Base-by-base conservation (phyloP, 2,888 invertebrate species). In the Himalopsyche anomala region DNA sequence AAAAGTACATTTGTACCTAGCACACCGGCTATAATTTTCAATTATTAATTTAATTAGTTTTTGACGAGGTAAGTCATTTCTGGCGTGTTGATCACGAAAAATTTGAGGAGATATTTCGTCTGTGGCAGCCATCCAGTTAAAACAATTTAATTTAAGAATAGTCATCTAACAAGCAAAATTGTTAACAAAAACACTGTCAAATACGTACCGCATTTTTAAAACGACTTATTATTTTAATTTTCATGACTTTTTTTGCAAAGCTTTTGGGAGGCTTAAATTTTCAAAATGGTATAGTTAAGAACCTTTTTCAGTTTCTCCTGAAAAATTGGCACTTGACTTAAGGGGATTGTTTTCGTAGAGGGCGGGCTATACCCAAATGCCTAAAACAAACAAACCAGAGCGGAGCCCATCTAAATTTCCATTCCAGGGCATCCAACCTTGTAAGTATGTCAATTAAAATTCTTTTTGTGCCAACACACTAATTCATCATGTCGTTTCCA, bases 291-390 rank as follows among this genome's bases (percentile, higher is more conserved):
- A 38, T 36, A 74, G 74, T 36, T 15, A 15, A 51, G 19, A 74
- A 74, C 74, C 74, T 74, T 74, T 74, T 74, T 38, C 74, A 74
- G 19, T 74, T 74, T 15, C 12, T 74, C 38, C 38, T 74, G 74
- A 74, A 74, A 74, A 74, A 74, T 38, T 74, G 74, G 74, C 74
- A 74, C 74, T 74, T 74, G 74, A 74, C 74, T 74, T 74, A 74
- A 36, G 74, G 74, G 74, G 74, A 74, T 74, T 74, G 74, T 74
- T 74, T 15, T 36, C 36, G 15, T 74, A 36, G 19, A 28, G 74
- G 74, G 19, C 74, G 38, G 74, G 12, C 51, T 15, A 51, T 51
- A 15, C 51, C 3, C 15, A 51, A 74, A 74, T 74, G 28, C 74
- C 74, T 74, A 74, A 74, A 74, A 74, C 74, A 74, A 74, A 74